These are phyloP conservation scores for Sarcophaga subvicina DNA, from an alignment of 2,888 invertebrate genomes.

Conservation along the genomic window DNA sequence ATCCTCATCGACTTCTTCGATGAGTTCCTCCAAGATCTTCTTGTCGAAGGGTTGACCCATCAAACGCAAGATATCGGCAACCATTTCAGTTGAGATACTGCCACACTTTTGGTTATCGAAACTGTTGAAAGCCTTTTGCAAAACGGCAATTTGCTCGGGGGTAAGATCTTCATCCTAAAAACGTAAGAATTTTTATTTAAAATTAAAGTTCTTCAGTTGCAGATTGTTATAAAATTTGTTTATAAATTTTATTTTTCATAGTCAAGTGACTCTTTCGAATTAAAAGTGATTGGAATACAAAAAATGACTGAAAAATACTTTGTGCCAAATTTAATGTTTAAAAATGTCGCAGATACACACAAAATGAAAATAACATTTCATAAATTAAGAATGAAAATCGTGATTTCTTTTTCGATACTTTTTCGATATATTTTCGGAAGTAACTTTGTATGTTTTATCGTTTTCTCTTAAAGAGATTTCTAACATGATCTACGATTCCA, in stretches of 20 bases:
- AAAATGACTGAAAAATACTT: background rate
- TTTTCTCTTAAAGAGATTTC: too few species aligned
- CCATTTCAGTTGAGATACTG: constrained; percentile 97
- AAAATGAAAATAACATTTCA: background rate
- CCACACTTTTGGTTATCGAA: constrained; percentile 97
- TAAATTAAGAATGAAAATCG: background rate
- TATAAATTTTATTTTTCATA: background rate
- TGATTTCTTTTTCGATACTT: too few species aligned
- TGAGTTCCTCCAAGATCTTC: constrained; percentile 97
- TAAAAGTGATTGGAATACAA: background rate
- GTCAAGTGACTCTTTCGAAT: background rate
- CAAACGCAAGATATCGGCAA: constrained; percentile 95
- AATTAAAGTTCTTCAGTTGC: background rate
- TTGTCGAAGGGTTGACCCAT: constrained; percentile 99
- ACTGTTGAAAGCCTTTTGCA: constrained; percentile 97
- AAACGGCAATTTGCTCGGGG: constrained; percentile 94
- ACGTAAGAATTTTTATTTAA: background rate
- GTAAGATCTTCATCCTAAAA: constrained; percentile 93
- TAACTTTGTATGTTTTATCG: too few species aligned
- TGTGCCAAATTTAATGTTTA: too few species aligned
- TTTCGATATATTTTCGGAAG: too few species aligned
- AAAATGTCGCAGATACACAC: too few species aligned
- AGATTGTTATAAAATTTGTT: background rate
- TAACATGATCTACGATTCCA: too few species aligned
- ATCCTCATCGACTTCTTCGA: constrained; percentile 98